phyloP scores from a whole-genome alignment of 2,113 vertebrate species.

The Ifrita kowaldi region DNA sequence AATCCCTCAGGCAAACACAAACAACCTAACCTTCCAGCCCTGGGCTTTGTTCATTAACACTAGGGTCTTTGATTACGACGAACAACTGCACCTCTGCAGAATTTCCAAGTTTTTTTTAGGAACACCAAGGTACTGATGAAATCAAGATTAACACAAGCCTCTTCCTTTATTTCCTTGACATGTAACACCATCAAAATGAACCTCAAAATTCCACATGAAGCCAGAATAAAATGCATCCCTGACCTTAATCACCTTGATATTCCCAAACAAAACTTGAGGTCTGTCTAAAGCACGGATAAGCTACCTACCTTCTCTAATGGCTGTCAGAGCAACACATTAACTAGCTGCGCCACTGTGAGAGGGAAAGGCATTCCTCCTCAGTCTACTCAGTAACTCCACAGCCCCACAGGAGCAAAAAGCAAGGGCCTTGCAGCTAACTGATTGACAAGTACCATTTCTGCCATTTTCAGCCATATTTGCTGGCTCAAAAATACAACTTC shows the following conservation, averaged over 20 bases:
- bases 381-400: not conserved
- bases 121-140: not conserved
- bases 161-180: not conserved
- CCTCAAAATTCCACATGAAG: not conserved
- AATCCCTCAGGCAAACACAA: not conserved
- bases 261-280: not conserved
- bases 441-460: not conserved
- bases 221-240: not conserved
- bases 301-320: not conserved
- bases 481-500: not conserved
- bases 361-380: not conserved
- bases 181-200: not conserved
- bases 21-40: not conserved
- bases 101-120: not conserved
- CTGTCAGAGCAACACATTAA: not conserved
- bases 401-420: not conserved
- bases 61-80: not conserved
- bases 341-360: not conserved
- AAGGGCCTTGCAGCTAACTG: not conserved
- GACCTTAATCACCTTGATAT: not conserved
- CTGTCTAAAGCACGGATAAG: not conserved
- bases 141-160: not conserved
- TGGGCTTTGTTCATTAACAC: not conserved
- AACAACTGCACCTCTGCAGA: not conserved
- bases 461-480: not conserved